Conservation (phyloP, 2,797 vertebrate species). For the Sebastes reedi region DNA sequence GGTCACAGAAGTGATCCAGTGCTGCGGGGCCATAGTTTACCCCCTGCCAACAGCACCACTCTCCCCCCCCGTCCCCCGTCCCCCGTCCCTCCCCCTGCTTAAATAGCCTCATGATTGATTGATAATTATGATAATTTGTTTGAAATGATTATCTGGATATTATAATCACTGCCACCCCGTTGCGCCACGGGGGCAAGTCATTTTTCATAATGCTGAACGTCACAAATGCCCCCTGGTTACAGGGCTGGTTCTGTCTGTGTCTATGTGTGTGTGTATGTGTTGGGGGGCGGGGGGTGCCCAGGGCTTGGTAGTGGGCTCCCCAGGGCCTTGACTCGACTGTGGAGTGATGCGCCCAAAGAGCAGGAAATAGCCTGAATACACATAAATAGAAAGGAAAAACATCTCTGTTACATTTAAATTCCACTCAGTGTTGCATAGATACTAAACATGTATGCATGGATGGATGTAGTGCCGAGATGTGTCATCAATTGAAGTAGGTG, state of each 20-base stretch:
- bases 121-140: constrained; percentile 98
- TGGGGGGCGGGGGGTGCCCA: constrained; percentile 23
- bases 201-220: constrained; percentile 80
- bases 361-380: constrained; percentile 67
- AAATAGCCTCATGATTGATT: constrained; percentile 90
- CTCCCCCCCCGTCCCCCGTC: constrained; percentile 8
- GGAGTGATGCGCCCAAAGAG: constrained; percentile 82
- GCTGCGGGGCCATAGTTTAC: constrained; percentile 81
- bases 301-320: constrained; percentile 62
- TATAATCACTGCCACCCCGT: constrained; percentile 83
- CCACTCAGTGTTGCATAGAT: not conserved
- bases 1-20: constrained; percentile 88
- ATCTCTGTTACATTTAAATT: not conserved
- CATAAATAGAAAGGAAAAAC: not conserved
- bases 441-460: not conserved
- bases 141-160: constrained; percentile 95
- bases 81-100: constrained; percentile 67
- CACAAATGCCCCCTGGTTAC: constrained; percentile 84
- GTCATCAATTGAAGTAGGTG: not conserved
- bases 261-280: not conserved
- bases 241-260: constrained; percentile 59
- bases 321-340: constrained; percentile 65
- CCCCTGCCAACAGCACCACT: constrained; percentile 63
- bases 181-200: constrained; percentile 71
- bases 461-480: not conserved